Base-by-base conservation (phyloP, 2,113 vertebrate genomes). In the Pantherophis guttatus region DNA sequence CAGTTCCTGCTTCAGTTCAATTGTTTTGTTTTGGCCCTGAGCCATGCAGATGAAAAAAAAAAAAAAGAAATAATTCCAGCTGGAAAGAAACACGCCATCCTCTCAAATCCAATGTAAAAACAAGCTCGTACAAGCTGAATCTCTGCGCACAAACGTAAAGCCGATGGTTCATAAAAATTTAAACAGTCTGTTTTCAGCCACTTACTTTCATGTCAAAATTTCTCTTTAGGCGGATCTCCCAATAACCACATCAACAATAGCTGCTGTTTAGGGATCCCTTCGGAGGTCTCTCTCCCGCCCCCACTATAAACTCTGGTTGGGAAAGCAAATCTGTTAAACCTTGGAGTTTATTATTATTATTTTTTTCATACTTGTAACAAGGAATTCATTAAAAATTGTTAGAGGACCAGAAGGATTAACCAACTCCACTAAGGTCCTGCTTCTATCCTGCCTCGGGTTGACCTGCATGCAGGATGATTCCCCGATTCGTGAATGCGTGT, bases 61-160 rank as follows among this genome's bases (percentile, higher is more conserved):
- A 33, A 48, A 55, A 57, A 48, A 5, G 44, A 48, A 48, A 48
- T 3, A 48, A 48, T 48, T 33, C 48, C 39, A 52, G 58, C 10
- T 3, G 87, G 23, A 75, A 39, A n/a, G 50, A 59, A 85, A 70
- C 29, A 19, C 33, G 5, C 65, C 6, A 33, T 19, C 17, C 62
- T 50, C 48, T 93, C 44, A 58, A 89, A 59, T 85, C 87, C 92
- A 50, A 85, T 86, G 89, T 75, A 48, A 85, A 89, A 93, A 17
- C 39, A 5, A 85, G 54, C 50, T 44, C 33, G 26, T 81, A 17
- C 65, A 89, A 85, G 17, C 17, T 2, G 33, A n/a, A 44, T 5
- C 87, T 17, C 59, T 33, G 87, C 15, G 92, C 92, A 85, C 59
- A 92, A 81, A 57, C 15, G 53, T 89, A 81, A 58, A 44, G 7